Conservation (phyloP, 2,888 invertebrate species). For the Thecophora atra region DNA sequence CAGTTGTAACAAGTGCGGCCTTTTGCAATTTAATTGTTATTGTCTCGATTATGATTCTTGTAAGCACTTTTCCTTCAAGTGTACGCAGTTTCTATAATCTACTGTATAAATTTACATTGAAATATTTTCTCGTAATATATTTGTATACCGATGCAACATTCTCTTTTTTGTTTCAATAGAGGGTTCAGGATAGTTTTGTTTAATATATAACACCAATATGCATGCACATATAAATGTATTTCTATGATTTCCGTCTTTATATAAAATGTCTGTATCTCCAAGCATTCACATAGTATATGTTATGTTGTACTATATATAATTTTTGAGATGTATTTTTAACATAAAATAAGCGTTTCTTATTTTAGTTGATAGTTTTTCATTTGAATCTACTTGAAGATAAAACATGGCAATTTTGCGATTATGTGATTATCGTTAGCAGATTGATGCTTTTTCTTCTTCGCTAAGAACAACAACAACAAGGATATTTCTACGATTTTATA, state of each 20-base stretch:
- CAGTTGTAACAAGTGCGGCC: conserved; percentile 37
- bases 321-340: no score
- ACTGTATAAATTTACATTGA: conserved; percentile 24
- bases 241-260: no score
- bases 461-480: no score
- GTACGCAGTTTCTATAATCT: conserved; percentile 21
- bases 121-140: neutral
- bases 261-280: no score
- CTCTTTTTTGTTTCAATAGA: neutral
- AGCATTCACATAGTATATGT: no score
- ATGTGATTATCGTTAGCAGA: no score
- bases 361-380: conserved; percentile 18
- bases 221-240: neutral
- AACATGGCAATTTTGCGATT: neutral
- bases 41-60: neutral
- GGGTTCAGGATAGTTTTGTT: neutral
- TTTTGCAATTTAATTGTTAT: conserved; percentile 13
- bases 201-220: neutral
- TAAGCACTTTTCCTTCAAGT: neutral
- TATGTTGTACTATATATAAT: no score
- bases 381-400: neutral
- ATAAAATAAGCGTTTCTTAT: conserved; percentile 35
- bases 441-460: no score
- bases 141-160: neutral
- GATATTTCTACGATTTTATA: no score